phyloP scores from a whole-genome alignment of 2,888 invertebrate genomes.

The Vanessa cardui region DNA sequence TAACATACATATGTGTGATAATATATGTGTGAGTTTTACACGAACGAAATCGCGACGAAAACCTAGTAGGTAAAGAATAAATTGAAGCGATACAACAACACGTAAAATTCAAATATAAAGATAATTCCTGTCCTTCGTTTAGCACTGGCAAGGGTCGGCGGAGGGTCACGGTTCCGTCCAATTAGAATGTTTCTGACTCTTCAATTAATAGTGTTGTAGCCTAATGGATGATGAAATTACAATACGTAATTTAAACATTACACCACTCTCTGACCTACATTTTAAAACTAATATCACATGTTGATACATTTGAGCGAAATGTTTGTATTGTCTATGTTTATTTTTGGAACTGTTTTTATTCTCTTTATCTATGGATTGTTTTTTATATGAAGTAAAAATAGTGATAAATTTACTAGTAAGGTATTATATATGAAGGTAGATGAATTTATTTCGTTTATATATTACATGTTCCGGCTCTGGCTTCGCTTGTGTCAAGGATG shows the following conservation, averaged over 20 bases:
- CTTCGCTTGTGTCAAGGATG: too few relatives aligned
- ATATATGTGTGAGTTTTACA: too few relatives aligned
- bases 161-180: slow-evolving; percentile 19
- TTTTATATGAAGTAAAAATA: too few relatives aligned
- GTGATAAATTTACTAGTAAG: too few relatives aligned
- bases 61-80: too few relatives aligned
- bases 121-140: neutral
- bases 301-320: neutral
- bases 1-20: too few relatives aligned
- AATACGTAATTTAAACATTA: slow-evolving; percentile 14
- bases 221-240: slow-evolving; percentile 17
- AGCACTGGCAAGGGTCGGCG: slow-evolving; percentile 1
- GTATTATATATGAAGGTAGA: too few relatives aligned
- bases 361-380: neutral
- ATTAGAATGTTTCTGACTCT: slow-evolving; percentile 32
- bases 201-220: slow-evolving; percentile 20
- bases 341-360: neutral
- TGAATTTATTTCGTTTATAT: too few relatives aligned
- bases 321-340: neutral
- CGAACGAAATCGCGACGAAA: too few relatives aligned
- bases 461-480: too few relatives aligned
- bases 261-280: slow-evolving; percentile 18
- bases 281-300: neutral
- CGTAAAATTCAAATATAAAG: slow-evolving; percentile 4
- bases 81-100: too few relatives aligned